Conservation (phyloP, 2,888 invertebrate genomes). For the Leptopilina myrica region DNA sequence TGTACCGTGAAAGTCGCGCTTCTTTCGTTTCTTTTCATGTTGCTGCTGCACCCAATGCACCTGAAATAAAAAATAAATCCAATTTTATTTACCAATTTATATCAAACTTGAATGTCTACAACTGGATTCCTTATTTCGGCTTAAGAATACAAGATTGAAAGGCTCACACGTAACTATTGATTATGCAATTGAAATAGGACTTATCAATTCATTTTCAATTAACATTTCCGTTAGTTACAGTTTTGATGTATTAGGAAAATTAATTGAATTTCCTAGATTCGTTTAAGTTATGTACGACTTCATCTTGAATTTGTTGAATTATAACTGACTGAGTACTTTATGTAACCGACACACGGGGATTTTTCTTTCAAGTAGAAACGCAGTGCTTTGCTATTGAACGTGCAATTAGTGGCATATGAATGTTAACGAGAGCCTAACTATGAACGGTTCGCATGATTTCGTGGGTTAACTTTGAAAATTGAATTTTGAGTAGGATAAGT, state of each 20-base stretch:
- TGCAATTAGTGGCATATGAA: conserved; percentile 34
- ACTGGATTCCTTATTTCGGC: no score
- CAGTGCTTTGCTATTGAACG: conserved; percentile 21
- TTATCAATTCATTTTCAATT: no score
- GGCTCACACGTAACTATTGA: no score
- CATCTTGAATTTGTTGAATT: conserved; percentile 12
- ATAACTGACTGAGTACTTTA: conserved; percentile 16
- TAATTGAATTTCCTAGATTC: not conserved
- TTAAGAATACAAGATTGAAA: no score
- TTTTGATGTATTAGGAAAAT: not conserved
- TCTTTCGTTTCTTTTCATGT: conserved; percentile 89
- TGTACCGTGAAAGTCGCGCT: conserved; percentile 86
- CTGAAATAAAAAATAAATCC: conserved; percentile 77
- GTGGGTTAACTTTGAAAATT: conserved; percentile 17
- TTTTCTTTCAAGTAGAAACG: conserved; percentile 25
- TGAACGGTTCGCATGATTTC: conserved; percentile 31
- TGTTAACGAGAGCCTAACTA: conserved; percentile 29
- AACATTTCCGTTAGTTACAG: not conserved
- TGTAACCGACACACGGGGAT: conserved; percentile 24
- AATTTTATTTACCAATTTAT: not conserved
- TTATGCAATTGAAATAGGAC: no score
- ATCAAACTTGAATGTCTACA: not conserved
- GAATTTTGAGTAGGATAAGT: conserved; percentile 17
- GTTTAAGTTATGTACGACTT: not conserved
- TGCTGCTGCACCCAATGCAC: conserved; percentile 98